Evolutionary conservation across 23 tunicate genomes (phyloP).

Genomic region (Clavelina lepadiformis): DNA sequence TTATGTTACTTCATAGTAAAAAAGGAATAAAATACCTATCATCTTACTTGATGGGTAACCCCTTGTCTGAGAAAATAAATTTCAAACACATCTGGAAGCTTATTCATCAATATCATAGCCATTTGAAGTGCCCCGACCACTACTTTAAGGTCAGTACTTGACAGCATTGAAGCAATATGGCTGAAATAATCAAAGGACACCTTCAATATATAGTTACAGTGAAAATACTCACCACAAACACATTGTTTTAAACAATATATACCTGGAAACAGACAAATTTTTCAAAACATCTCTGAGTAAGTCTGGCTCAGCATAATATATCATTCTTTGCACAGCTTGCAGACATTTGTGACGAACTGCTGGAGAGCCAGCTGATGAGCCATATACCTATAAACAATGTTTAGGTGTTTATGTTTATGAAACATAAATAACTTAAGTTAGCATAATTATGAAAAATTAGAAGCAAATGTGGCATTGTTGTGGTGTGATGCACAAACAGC

Average conservation of each 20-base stretch:
- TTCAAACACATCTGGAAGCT: slow-evolving; percentile 66
- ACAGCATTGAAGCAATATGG: slow-evolving; percentile 88
- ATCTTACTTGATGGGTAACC: slow-evolving; percentile 71
- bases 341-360: slow-evolving; percentile 83
- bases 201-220: background rate
- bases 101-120: slow-evolving; percentile 80
- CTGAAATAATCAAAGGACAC: slow-evolving; percentile 18
- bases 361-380: slow-evolving; percentile 90
- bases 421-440: too few species aligned
- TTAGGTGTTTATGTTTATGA: too few species aligned
- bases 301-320: slow-evolving; percentile 68
- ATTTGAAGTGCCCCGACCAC: slow-evolving; percentile 82
- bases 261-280: slow-evolving; percentile 63
- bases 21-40: background rate
- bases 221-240: background rate
- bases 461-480: too few species aligned
- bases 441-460: too few species aligned
- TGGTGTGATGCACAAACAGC: too few species aligned
- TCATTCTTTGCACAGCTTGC: slow-evolving; percentile 77
- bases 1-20: background rate
- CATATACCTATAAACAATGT: slow-evolving; percentile 51
- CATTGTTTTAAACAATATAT: background rate
- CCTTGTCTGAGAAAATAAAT: slow-evolving; percentile 68
- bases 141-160: slow-evolving; percentile 65
- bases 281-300: slow-evolving; percentile 48